Base-by-base conservation (phyloP, 2,888 invertebrate species). In the Tanypteryx hageni region DNA sequence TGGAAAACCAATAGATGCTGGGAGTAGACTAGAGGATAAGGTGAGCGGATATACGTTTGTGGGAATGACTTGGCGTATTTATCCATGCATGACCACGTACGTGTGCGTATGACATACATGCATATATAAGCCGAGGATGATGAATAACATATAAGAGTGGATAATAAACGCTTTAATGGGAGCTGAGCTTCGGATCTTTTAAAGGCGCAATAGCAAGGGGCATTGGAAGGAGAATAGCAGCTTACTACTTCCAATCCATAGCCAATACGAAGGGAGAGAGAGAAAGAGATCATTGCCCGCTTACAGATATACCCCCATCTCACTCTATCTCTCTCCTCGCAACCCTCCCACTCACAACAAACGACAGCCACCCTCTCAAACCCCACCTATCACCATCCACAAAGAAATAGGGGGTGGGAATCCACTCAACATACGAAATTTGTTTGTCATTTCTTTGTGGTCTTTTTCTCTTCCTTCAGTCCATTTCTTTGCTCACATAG, bases 401-500 rank as follows among this genome's bases (percentile, higher is more conserved):
- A 7, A 27, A 16, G 61, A 31, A 82, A 27, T 8, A 86, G 18
- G 31, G 8, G 22, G 58, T 61, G 11, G 44, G 58, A 61, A 61
- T 61, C 31, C 86, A 86, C 61, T 86, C 86, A 86, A 18, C 61
- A 31, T 61, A 44, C 86, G 86, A 86, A 31, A 61, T 86, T 61
- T 86, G 86, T 86, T 86, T 61, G 86, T 59, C 85, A 58, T 59
- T 59, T 59, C 22, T 16, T 31, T 31, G 31, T 86, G 59, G 86
- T 61, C 31, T 61, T 61, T 31, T 31, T 18, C 61, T 14, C 16
- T 16, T 16, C 44, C n/a, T 59, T 8, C 57, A 18, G 11, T n/a
- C 61, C 61, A 18, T 61, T 59, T 86, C 86, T n/a, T 31, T 18
- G 5, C 58, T 22, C 85, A 14, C 18, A 57, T 22, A 18, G 3